Base-by-base conservation (phyloP, 1,140 invertebrate species). In the Orchesella cincta region DNA sequence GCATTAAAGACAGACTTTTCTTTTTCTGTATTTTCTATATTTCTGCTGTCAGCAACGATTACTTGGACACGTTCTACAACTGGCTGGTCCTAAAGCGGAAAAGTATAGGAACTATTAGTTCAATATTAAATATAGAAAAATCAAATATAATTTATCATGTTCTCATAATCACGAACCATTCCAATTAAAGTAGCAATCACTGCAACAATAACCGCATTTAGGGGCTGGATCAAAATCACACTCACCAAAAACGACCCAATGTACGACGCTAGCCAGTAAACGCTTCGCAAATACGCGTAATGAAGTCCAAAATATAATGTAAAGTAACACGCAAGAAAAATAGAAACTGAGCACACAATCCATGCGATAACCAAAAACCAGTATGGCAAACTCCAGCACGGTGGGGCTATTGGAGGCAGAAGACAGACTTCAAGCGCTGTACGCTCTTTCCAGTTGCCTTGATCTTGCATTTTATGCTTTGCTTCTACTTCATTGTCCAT, bases 341-440 rank as follows among this genome's bases (percentile, higher is more conserved):
- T 73, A 8, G 26, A 2, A 3, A 16, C 2, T 2, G 46, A 14
- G 26, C 34, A 36, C 8, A 73, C 14, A 2, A 18, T 46, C 71
- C 71, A 73, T 5, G 71, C 71, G 20, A 73, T 39, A 35, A 73
- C 8, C 1, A 73, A n/a, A 26, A 36, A 73, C 71, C 71, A 36
- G 33, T 35, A 73, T 18, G 71, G 71, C 33, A 36, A 33, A 14
- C 23, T 33, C 31, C 14, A 31, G 23, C 16, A 71, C 2, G 29
- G 31, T 36, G 14, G 67, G 2, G 3, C 8, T 31, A 57, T 23
- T 57, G 12, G 12, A 57, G 23, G 12, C 12, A 57, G 52, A 3
- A 18, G 52, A 26, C 52, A 57, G 12, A 57, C 3, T 57, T 57
- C 52, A 8, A 57, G 14, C 3, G 23, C 52, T 26, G 14, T 57